These are phyloP conservation scores for Ctenodactylus gundi DNA, from an alignment of 2,113 vertebrate species.

Conservation along the genomic window DNA sequence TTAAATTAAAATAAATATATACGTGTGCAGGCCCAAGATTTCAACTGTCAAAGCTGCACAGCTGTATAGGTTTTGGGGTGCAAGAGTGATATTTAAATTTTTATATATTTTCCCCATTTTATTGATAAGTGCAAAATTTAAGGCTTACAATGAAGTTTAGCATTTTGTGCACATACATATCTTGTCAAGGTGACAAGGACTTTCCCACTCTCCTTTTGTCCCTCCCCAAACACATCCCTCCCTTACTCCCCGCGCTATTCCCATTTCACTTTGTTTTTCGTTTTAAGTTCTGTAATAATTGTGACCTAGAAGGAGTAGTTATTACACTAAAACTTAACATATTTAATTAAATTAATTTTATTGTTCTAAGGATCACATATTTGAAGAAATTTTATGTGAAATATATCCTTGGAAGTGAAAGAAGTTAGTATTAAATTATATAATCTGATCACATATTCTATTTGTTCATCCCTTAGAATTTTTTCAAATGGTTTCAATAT, in stretches of 20 bases:
- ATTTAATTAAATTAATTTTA: too few species aligned
- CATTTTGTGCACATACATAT: too few species aligned
- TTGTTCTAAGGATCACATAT: background rate
- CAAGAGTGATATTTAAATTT: background rate
- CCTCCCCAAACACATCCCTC: too few species aligned
- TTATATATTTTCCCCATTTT: background rate
- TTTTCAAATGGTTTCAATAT: constrained; percentile 63
- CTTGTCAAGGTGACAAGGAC: too few species aligned
- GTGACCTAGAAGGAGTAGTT: too few species aligned
- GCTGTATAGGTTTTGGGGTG: background rate
- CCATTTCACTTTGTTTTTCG: too few species aligned
- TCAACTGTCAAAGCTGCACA: background rate
- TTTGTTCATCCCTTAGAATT: constrained; percentile 56
- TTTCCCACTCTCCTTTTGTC: too few species aligned
- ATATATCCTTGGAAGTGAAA: background rate
- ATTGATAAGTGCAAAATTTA: too few species aligned
- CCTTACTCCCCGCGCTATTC: too few species aligned
- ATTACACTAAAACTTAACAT: too few species aligned
- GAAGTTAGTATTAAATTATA: constrained; percentile 10
- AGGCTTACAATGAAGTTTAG: too few species aligned
- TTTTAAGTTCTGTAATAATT: too few species aligned
- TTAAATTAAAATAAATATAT: background rate
- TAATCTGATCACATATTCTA: constrained; percentile 60
- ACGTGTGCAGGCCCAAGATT: background rate
- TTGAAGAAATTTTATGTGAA: background rate